These are phyloP conservation scores for Cephalopachus bancanus DNA, from an alignment of 2,797 vertebrate species.

Conservation along the genomic window DNA sequence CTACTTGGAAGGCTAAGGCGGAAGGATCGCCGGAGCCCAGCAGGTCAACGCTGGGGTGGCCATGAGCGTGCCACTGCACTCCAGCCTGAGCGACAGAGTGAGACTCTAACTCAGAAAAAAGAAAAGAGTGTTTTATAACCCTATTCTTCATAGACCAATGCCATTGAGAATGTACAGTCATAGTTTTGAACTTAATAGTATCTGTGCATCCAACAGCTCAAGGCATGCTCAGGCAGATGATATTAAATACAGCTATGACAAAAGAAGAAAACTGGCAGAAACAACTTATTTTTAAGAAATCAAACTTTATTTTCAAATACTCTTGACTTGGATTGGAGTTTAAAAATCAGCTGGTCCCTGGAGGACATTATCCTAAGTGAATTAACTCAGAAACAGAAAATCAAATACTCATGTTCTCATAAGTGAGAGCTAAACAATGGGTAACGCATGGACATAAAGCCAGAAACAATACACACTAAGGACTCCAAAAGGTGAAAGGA, in stretches of 20 bases:
- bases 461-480: too few species aligned
- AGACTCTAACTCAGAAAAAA: neutral
- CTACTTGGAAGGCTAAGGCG: too few species aligned
- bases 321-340: slow-evolving; percentile 8
- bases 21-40: too few species aligned
- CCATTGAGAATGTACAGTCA: neutral
- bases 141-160: neutral
- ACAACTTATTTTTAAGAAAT: neutral
- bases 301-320: neutral
- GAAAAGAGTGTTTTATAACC: neutral
- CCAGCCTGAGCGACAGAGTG: too few species aligned
- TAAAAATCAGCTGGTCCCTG: neutral
- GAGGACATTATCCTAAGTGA: too few species aligned
- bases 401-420: too few species aligned
- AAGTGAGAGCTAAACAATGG: too few species aligned
- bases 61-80: too few species aligned
- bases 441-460: too few species aligned
- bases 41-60: too few species aligned
- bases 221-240: neutral
- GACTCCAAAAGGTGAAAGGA: too few species aligned
- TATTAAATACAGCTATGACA: neutral
- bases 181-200: neutral
- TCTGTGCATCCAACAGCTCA: slow-evolving; percentile 26
- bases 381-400: too few species aligned
- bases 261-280: neutral